phyloP scores from a whole-genome alignment of 2,113 vertebrate genomes.

The Canis aureus region DNA sequence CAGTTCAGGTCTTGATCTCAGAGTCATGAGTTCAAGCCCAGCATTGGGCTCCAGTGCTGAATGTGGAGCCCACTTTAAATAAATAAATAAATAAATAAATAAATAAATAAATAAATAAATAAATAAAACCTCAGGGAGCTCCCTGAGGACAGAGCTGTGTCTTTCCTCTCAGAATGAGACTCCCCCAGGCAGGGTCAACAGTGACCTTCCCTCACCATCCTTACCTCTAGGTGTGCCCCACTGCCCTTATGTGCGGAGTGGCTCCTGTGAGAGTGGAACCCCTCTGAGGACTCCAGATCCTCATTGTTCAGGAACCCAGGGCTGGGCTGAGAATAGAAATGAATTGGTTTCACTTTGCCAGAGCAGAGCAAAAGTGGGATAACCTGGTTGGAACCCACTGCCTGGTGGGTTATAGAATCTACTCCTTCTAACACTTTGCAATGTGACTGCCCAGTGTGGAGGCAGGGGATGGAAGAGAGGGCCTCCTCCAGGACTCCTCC shows the following conservation, averaged over 20 bases:
- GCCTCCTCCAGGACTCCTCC: neutral
- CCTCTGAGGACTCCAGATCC: neutral
- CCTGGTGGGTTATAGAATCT: neutral
- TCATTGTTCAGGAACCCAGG: neutral
- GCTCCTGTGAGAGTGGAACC: neutral
- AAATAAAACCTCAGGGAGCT: neutral
- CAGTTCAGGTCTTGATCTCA: too few species aligned
- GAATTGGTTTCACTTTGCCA: neutral
- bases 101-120: too few species aligned
- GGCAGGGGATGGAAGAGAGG: neutral
- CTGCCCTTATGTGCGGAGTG: neutral
- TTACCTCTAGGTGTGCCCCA: neutral
- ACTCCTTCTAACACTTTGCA: neutral
- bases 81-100: too few species aligned
- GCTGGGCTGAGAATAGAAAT: neutral
- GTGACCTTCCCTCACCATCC: neutral
- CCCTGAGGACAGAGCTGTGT: neutral
- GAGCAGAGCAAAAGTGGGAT: neutral
- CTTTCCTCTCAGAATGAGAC: too few species aligned
- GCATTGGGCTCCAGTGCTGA: too few species aligned
- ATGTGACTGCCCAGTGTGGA: rapidly evolving
- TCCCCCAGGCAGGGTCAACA: neutral
- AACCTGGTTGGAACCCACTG: neutral
- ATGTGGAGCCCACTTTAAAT: too few species aligned
- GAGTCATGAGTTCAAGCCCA: too few species aligned